Evolutionary conservation across 92 coral and sea anemone genomes (phyloP).

Genomic region (Parazoanthus darwini): DNA sequence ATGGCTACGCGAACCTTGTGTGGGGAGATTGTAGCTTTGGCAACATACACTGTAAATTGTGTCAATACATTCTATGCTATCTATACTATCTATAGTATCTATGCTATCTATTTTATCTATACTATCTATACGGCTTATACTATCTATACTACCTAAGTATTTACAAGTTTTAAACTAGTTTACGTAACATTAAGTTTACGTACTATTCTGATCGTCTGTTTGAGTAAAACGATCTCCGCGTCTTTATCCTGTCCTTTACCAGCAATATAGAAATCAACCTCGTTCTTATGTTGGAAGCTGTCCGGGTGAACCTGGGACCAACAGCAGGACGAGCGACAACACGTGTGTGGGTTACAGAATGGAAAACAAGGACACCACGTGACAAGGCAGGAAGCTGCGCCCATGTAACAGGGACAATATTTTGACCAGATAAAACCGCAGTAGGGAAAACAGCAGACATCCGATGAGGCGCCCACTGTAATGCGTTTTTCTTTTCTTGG

Average conservation of each 20-base stretch:
- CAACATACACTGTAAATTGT: too few relatives aligned
- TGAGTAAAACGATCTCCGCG: slow-evolving; percentile 65
- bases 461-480: neutral
- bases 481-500: slow-evolving; percentile 25
- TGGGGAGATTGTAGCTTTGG: too few relatives aligned
- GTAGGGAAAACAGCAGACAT: slow-evolving; percentile 16
- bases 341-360: slow-evolving; percentile 56
- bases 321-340: slow-evolving; percentile 67
- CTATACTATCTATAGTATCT: too few relatives aligned
- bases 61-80: too few relatives aligned
- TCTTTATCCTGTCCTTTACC: slow-evolving; percentile 77
- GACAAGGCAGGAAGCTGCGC: slow-evolving; percentile 71
- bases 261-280: slow-evolving; percentile 73
- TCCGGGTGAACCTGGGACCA: slow-evolving; percentile 65
- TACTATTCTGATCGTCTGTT: slow-evolving; percentile 63
- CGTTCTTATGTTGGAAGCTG: slow-evolving; percentile 33
- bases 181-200: neutral
- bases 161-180: too few relatives aligned
- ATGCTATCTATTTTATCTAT: too few relatives aligned
- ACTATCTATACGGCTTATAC: too few relatives aligned
- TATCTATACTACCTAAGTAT: too few relatives aligned
- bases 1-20: too few relatives aligned
- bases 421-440: slow-evolving; percentile 46
- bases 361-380: slow-evolving; percentile 70
- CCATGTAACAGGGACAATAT: slow-evolving; percentile 53